These are phyloP conservation scores for Atta cephalotes DNA, from an alignment of 1,140 invertebrate species.

Conservation along the genomic window DNA sequence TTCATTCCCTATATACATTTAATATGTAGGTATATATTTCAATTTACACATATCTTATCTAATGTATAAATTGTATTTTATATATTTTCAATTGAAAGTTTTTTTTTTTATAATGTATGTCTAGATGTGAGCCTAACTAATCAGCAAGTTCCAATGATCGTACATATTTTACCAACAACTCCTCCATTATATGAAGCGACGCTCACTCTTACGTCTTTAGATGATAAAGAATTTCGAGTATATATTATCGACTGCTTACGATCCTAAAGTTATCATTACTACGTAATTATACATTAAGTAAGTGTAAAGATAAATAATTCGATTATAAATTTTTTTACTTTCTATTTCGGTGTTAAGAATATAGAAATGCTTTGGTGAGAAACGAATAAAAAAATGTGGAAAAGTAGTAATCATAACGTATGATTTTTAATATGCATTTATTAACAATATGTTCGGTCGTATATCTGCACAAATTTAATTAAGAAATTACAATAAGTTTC, in stretches of 20 bases:
- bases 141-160: constrained; percentile 50
- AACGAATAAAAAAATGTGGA: neutral
- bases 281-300: neutral
- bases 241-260: constrained; percentile 55
- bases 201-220: constrained; percentile 63
- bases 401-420: neutral
- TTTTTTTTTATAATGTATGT: neutral
- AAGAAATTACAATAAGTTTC: neutral
- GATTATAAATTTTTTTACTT: neutral
- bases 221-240: constrained; percentile 64
- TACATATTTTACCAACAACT: constrained; percentile 55
- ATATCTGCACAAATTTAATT: constrained; percentile 5
- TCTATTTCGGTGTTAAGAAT: neutral
- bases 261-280: constrained; percentile 12
- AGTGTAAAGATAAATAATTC: neutral
- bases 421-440: constrained; percentile 26
- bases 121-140: constrained; percentile 60
- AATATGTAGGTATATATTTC: neutral
- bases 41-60: neutral
- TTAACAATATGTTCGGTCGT: neutral
- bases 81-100: neutral
- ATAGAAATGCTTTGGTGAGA: neutral
- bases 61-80: neutral
- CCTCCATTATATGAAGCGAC: constrained; percentile 55
- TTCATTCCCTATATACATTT: neutral